A percentile compares a stretch with the other conserved stretches of the same genome.
phyloP scores from a whole-genome alignment of 92 coral and sea anemone genomes.

The Bergia puertoricense region DNA sequence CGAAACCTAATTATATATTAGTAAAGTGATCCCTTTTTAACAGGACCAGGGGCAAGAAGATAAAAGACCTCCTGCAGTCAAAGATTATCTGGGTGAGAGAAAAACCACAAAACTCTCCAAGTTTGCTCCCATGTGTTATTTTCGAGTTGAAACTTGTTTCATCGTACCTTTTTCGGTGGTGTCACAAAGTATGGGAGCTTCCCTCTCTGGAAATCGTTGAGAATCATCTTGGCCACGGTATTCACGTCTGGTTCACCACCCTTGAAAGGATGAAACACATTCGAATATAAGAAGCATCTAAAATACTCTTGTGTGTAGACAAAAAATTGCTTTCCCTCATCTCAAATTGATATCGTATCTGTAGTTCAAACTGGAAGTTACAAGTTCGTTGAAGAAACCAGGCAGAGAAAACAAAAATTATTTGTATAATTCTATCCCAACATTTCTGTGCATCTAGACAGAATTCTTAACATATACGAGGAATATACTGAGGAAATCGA shows the following conservation, averaged over 20 bases:
- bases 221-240: constrained; percentile 96
- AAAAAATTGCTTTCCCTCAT: not conserved
- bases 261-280: constrained; percentile 44
- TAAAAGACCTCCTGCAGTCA: not conserved
- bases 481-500: no score
- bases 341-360: not conserved
- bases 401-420: not conserved
- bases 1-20: not conserved
- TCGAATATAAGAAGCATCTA: not conserved
- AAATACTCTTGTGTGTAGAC: no score
- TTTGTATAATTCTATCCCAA: not conserved
- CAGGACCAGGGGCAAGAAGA: not conserved
- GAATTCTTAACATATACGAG: not conserved
- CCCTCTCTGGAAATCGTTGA: constrained; percentile 97
- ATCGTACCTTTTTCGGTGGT: constrained; percentile 84
- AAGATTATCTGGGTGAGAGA: not conserved
- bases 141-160: not conserved
- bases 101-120: no score
- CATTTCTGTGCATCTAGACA: not conserved
- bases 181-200: constrained; percentile 95
- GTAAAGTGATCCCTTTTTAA: not conserved
- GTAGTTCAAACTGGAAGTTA: no score
- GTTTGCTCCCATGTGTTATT: no score
- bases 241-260: constrained; percentile 97
- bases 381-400: not conserved